A percentile compares a stretch with the other conserved stretches of the same genome.
These are phyloP conservation scores for Orthosia gracilis DNA, from an alignment of 2,888 invertebrate genomes.

Conservation along the genomic window DNA sequence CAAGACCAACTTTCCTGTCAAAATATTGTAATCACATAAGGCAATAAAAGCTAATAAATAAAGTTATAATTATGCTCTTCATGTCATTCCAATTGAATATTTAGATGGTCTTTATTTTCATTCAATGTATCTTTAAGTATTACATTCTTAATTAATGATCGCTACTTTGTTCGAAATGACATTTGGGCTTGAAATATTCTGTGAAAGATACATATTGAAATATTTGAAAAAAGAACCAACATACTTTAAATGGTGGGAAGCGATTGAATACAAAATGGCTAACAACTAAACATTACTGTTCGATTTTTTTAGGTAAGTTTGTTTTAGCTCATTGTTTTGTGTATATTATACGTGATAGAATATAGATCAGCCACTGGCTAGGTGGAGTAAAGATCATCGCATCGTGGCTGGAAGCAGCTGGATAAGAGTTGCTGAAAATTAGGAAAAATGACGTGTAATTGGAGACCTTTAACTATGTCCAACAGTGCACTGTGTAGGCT, in stretches of 20 bases:
- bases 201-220: neutral
- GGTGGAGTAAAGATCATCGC: too few species aligned
- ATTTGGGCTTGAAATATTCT: neutral
- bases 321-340: too few species aligned
- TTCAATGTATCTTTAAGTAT: constrained; percentile 3
- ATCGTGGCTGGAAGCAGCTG: too few species aligned
- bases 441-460: too few species aligned
- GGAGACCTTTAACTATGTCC: too few species aligned
- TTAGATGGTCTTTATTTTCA: constrained; percentile 13
- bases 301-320: too few species aligned
- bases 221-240: neutral
- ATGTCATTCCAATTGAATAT: constrained; percentile 21
- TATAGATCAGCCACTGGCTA: too few species aligned
- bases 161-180: constrained; percentile 10
- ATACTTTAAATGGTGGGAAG: neutral
- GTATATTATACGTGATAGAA: too few species aligned
- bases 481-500: too few species aligned
- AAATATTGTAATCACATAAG: constrained; percentile 24
- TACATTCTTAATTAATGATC: constrained; percentile 5
- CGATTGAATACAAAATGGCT: neutral
- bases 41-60: constrained; percentile 13
- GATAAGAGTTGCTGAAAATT: too few species aligned
- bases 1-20: neutral
- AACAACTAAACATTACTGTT: neutral
- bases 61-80: constrained; percentile 2